These are phyloP conservation scores for Vireo altiloquus DNA, from an alignment of 2,113 vertebrate genomes.

Conservation along the genomic window DNA sequence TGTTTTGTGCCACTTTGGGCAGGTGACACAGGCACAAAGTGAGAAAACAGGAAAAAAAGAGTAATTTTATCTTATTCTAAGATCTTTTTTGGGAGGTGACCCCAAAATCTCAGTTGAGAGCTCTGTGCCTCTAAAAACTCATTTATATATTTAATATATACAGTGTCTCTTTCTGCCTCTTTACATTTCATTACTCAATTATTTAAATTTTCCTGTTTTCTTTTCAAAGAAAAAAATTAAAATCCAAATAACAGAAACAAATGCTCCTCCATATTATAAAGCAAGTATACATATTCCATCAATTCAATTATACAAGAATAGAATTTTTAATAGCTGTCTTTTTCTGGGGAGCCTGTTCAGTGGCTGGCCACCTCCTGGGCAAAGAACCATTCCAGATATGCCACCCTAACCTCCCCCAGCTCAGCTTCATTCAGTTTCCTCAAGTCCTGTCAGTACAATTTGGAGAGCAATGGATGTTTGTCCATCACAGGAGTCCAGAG, in stretches of 20 bases:
- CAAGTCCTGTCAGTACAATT: accelerated
- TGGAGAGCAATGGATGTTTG: not conserved
- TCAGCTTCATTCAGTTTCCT: not conserved
- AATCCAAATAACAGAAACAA: not conserved
- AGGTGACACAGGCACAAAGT: not conserved
- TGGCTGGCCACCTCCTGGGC: not conserved
- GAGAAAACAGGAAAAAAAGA: not conserved
- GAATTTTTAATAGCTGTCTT: not conserved
- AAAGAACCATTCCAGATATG: not conserved
- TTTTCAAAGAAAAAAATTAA: not conserved
- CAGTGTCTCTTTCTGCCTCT: not conserved
- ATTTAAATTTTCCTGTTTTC: not conserved
- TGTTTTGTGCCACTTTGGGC: not conserved
- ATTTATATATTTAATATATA: not conserved
- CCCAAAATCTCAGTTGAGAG: not conserved
- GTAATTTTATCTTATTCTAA: not conserved
- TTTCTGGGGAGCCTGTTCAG: not conserved
- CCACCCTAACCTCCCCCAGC: not conserved
- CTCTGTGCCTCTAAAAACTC: not conserved
- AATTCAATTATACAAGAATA: not conserved
- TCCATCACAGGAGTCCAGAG: not conserved
- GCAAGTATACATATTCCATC: not conserved
- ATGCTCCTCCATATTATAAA: not conserved
- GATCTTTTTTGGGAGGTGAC: not conserved
- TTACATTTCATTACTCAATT: not conserved